A percentile compares a stretch with the other conserved stretches of the same genome.
Conservation (phyloP, 2,797 vertebrate species). For the Varecia variegata region DNA sequence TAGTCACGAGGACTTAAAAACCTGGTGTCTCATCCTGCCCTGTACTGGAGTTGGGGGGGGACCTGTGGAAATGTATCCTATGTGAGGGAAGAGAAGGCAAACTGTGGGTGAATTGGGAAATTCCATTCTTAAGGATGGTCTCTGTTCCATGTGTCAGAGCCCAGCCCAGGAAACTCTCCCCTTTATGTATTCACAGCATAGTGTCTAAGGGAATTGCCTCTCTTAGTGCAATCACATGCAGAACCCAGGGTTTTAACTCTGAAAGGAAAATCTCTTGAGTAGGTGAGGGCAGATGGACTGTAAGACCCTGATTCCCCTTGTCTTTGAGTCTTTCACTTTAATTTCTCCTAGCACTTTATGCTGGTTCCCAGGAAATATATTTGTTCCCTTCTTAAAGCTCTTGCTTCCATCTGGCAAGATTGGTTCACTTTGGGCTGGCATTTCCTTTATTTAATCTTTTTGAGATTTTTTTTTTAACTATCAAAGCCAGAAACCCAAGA, state of each 20-base stretch:
- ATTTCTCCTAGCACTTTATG: not conserved
- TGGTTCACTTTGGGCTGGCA: not conserved
- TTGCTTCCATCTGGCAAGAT: slow-evolving; percentile 21
- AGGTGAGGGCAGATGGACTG: not conserved
- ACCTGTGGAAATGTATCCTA: not conserved
- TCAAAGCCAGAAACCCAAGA: not conserved
- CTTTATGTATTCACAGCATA: not conserved
- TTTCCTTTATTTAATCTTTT: slow-evolving; percentile 32
- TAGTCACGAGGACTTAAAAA: not conserved
- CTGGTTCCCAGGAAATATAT: slow-evolving; percentile 1
- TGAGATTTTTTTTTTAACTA: not conserved
- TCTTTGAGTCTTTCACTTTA: not conserved
- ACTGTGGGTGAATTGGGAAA: not conserved
- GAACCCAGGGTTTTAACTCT: slow-evolving; percentile 30
- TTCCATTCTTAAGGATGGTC: not conserved
- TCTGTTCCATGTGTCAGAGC: not conserved
- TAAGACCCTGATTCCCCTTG: not conserved
- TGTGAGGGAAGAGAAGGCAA: not conserved
- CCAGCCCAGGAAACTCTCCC: not conserved
- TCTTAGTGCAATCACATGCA: not conserved
- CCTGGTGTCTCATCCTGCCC: not conserved
- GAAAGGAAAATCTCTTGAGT: slow-evolving; percentile 24
- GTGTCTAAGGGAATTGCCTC: not conserved
- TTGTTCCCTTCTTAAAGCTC: slow-evolving; percentile 30
- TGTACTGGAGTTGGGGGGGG: not conserved